Base-by-base conservation (phyloP, 2,797 vertebrate species). In the Kryptopterus vitreolus region DNA sequence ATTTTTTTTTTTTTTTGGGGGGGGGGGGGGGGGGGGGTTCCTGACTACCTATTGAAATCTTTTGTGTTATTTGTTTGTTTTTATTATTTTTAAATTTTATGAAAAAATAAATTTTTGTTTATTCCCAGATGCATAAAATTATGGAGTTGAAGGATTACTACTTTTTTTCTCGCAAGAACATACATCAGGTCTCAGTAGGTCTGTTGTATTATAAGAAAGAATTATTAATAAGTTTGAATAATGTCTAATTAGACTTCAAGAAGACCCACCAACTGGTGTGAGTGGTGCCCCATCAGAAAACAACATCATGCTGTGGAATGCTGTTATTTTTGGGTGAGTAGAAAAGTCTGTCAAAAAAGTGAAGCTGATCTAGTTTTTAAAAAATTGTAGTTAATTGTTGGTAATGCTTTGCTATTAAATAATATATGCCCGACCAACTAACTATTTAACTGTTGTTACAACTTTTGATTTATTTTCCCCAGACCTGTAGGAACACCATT, bases 221-320 rank as follows among this genome's bases (percentile, higher is more conserved):
- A 11, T 8, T 76, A 48, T 31, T 68, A 0, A 57, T n/a, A 50
- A 15, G 46, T 50, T 26, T 78, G 57, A 22, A 63, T 55, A 46
- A 29, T 79, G 1, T 78, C n/a, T n/a, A n/a, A 26, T 73, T 90
- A 99, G 98, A 87, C 96, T 99, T 94, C 98, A 99, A 91, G 98
- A 99, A 92, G 98, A 99, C 89, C 98, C 98, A 91, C 98, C 98
- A 87, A 97, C 98, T 80, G 98, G 98, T 83, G 98, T 99, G 88
- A 99, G 98, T 82, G 98, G 98, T 52, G 98, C 98, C 35, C 98
- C 98, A 6, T 98, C 97, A 83, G 98, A 99, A 91, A 99, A 99
- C 91, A 99, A 99, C 87, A 99, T 99, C 90, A 99, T 99, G 98
- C 94, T 98, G 79, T 99, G 98, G 98, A 99, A 99, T 88, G 98